These are phyloP conservation scores for Timema podura DNA, from an alignment of 2,888 invertebrate genomes.

Conservation along the genomic window DNA sequence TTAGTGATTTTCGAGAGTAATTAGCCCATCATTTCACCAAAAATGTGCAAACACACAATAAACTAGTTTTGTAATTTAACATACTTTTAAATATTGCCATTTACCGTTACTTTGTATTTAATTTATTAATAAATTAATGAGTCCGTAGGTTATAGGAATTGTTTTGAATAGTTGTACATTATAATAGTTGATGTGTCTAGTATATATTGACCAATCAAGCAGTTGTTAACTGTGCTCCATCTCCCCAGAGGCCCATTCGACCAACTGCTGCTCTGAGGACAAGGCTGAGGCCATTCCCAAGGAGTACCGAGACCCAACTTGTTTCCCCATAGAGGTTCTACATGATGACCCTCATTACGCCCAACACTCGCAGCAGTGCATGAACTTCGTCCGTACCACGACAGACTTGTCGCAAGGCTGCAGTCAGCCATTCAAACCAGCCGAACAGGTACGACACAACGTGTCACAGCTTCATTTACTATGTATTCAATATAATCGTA, in stretches of 20 bases:
- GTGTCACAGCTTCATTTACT: not conserved
- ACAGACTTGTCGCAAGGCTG: constrained; percentile 65
- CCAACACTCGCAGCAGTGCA: constrained; percentile 56
- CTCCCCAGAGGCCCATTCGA: constrained; percentile 52
- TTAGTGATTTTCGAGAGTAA: too few species aligned
- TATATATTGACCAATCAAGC: too few species aligned
- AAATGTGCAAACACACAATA: too few species aligned
- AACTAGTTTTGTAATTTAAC: too few species aligned
- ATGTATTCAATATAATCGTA: too few species aligned
- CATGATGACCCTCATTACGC: constrained; percentile 54
- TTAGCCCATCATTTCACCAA: too few species aligned
- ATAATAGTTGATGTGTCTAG: too few species aligned
- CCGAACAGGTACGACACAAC: constrained; percentile 61
- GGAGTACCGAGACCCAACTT: constrained; percentile 38
- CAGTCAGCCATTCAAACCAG: constrained; percentile 57
- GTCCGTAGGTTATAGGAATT: too few species aligned
- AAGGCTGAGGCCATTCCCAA: constrained; percentile 42
- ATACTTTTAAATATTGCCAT: too few species aligned
- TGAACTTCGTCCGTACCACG: constrained; percentile 68
- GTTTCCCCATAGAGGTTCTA: constrained; percentile 54
- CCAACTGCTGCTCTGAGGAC: constrained; percentile 58
- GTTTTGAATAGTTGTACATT: too few species aligned
- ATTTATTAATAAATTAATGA: too few species aligned
- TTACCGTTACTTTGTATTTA: too few species aligned
- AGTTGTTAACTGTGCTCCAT: not conserved